Conservation (phyloP, 2,797 vertebrate genomes). For the Tenualosa thibaudeaui region DNA sequence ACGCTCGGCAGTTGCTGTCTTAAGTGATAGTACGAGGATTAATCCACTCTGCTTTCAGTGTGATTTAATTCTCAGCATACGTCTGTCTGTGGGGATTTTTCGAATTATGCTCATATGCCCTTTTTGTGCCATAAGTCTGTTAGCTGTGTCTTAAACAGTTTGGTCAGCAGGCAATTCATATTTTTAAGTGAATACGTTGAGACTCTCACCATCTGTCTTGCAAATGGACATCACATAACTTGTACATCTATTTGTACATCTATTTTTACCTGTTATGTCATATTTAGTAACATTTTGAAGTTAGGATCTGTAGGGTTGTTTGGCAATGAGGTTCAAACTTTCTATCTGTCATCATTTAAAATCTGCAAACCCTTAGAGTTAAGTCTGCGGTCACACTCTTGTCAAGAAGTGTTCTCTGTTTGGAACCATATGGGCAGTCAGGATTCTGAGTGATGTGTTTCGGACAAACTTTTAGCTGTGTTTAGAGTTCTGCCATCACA, state of each 20-base stretch:
- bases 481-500: neutral
- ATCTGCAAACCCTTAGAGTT: neutral
- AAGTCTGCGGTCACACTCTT: neutral
- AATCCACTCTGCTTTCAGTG: conserved; percentile 59
- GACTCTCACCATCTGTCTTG: neutral
- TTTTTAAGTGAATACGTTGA: neutral
- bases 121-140: neutral
- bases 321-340: neutral
- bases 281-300: neutral
- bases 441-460: neutral
- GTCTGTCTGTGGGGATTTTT: conserved; percentile 2
- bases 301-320: too few species aligned
- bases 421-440: neutral
- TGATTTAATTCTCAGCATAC: conserved; percentile 50
- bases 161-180: conserved; percentile 1
- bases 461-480: neutral
- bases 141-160: neutral
- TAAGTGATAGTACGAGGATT: conserved; percentile 62
- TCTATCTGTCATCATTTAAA: neutral
- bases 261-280: neutral
- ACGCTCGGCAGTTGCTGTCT: conserved; percentile 55
- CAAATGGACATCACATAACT: neutral
- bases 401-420: neutral
- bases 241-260: neutral
- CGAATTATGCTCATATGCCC: neutral